Percentiles rank a stretch among this genome's conserved stretches.
Conservation (phyloP, 2,888 invertebrate genomes). For the Heterodera filipjevi region DNA sequence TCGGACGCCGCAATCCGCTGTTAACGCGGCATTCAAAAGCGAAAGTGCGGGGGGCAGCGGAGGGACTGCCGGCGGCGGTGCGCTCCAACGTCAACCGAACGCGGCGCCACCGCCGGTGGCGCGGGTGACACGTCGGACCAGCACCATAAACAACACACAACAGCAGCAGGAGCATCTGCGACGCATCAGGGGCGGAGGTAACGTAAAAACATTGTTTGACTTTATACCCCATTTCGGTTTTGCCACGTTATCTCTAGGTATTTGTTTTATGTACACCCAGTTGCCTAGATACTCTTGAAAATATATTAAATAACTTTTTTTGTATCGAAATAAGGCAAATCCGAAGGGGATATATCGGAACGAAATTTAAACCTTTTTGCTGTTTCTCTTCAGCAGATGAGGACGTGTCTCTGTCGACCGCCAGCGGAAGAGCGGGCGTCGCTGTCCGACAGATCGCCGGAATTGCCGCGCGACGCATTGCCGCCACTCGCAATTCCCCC, state of each 20-base stretch:
- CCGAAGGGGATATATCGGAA: background rate
- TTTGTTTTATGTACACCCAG: no score
- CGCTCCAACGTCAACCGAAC: background rate
- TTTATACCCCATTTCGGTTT: background rate
- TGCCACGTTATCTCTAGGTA: no score
- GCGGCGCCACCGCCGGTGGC: constrained; percentile 19
- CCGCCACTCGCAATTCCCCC: background rate
- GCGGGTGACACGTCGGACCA: constrained; percentile 18
- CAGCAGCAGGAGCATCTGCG: constrained; percentile 20
- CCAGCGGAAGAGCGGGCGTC: constrained; percentile 3
- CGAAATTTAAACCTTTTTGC: constrained; percentile 5
- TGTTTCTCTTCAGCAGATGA: background rate
- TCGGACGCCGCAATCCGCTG: constrained; percentile 28
- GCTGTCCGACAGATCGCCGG: constrained; percentile 2
- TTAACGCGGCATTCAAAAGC: constrained; percentile 32
- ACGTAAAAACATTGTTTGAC: no score
- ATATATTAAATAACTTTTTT: no score
- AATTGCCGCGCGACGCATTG: constrained; percentile 3
- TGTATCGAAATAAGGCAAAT: no score
- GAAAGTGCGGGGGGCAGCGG: background rate
- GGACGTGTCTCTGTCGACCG: background rate
- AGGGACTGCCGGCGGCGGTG: background rate
- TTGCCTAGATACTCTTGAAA: no score
- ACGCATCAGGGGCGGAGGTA: constrained; percentile 15
- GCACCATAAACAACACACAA: background rate